Base-by-base conservation (phyloP, 2,888 invertebrate genomes). In the Gastracanthus pulcherrimus region DNA sequence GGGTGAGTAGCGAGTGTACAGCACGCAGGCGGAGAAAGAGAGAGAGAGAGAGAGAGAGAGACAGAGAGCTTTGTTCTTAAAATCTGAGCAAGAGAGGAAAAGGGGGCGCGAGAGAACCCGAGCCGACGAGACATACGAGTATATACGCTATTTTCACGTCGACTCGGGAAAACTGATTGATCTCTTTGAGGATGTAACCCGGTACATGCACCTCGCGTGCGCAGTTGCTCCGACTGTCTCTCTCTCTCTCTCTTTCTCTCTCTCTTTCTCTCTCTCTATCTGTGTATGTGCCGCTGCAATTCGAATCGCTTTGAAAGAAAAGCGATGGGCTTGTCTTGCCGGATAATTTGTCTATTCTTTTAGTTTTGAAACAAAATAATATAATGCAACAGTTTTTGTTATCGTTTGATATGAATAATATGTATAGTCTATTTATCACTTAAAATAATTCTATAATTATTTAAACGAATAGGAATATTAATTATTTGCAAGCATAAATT, bases 1-100 rank as follows among this genome's bases (percentile, higher is more conserved):
- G 96, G 89, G 95, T 95, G 92, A 92, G 94, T 93, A 26, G 7
- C 19, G 9, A 13, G 23, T 26, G 0, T 16, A 16, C 26, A 19
- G 16, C 11, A n/a, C n/a, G n/a, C n/a, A n/a, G n/a, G n/a, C n/a
- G n/a, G 23, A 76, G 23, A 36, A 16, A 41, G 13, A 62, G 7
- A 70, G 13, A 11, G 69, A 45, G n/a, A n/a, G n/a, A n/a, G n/a
- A n/a, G n/a, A n/a, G n/a, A n/a, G n/a, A n/a, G n/a, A n/a, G n/a
- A n/a, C 34, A 2, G 13, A 13, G 16, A 5, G 23, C 58, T 72
- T 79, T 72, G 66, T 79, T 66, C 79, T 79, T 58, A 76, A 55
- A 76, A 76, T 55, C 48, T 45, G 34, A 69, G n/a, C n/a, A n/a
- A n/a, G n/a, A n/a, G 29, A 45, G 34, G 11, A 11, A 62, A 16